These are phyloP conservation scores for Eudemis profundana DNA, from an alignment of 2,888 invertebrate species.

Conservation along the genomic window DNA sequence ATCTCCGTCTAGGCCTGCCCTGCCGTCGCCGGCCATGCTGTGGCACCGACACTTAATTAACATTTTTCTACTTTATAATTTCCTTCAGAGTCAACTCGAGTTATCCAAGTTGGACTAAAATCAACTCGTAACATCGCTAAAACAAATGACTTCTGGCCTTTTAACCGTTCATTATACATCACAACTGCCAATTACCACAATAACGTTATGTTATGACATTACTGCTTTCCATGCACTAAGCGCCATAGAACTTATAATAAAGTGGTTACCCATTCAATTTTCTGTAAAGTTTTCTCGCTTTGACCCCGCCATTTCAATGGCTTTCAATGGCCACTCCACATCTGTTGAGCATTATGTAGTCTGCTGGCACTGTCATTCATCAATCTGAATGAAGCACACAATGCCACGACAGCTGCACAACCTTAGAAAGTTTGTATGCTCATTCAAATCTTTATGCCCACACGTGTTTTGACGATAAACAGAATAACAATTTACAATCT, in stretches of 20 bases:
- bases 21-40: too few species aligned
- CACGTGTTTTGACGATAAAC: neutral
- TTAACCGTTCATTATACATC: too few species aligned
- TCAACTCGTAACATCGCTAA: too few species aligned
- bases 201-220: too few species aligned
- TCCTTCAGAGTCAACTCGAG: too few species aligned
- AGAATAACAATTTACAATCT: neutral
- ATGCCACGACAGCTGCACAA: neutral
- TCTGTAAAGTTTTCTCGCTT: neutral
- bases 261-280: neutral
- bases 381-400: neutral
- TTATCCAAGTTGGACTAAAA: too few species aligned
- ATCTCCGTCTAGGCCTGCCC: too few species aligned
- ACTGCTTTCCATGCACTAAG: neutral
- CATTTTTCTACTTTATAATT: too few species aligned
- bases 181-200: too few species aligned
- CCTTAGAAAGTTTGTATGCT: conserved; percentile 7
- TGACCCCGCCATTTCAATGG: neutral
- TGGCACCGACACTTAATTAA: too few species aligned
- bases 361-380: too few species aligned
- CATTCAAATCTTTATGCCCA: conserved; percentile 10
- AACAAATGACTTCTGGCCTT: too few species aligned
- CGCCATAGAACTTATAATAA: neutral
- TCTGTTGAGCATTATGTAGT: neutral
- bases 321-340: conserved; percentile 1